These are phyloP conservation scores for Erpornis zantholeuca DNA, from an alignment of 2,113 vertebrate species.

Conservation along the genomic window DNA sequence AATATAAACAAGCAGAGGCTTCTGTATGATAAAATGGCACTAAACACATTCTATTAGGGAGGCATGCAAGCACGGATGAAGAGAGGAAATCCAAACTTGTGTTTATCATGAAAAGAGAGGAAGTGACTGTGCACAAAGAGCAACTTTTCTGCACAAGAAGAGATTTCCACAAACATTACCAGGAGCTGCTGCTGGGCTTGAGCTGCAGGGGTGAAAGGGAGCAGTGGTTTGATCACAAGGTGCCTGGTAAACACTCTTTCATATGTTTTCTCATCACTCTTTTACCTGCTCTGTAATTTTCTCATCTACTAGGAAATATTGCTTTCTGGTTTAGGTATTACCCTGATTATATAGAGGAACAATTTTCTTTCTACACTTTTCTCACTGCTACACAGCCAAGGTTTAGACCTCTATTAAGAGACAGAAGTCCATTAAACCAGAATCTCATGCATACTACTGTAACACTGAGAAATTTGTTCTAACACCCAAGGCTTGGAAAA, in stretches of 20 bases:
- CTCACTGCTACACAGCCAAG: background rate
- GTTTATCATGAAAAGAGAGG: background rate
- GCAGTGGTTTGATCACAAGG: background rate
- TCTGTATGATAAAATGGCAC: background rate
- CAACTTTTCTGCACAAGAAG: background rate
- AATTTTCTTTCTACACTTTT: background rate
- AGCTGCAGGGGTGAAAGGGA: background rate
- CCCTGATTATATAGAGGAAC: background rate
- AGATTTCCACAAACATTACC: background rate
- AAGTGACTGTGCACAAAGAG: background rate
- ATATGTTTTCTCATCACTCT: background rate
- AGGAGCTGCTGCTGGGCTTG: background rate
- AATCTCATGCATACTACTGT: background rate
- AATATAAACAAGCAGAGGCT: background rate
- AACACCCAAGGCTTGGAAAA: background rate
- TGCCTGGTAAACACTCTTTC: background rate
- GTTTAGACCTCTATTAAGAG: background rate
- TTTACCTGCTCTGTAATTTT: background rate
- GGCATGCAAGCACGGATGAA: background rate
- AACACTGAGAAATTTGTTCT: background rate
- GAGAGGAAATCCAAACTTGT: background rate
- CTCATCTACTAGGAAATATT: background rate
- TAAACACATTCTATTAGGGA: background rate
- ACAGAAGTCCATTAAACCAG: background rate
- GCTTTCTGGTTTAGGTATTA: background rate